Conservation (phyloP, 2,113 vertebrate genomes). For the Serinus canaria region DNA sequence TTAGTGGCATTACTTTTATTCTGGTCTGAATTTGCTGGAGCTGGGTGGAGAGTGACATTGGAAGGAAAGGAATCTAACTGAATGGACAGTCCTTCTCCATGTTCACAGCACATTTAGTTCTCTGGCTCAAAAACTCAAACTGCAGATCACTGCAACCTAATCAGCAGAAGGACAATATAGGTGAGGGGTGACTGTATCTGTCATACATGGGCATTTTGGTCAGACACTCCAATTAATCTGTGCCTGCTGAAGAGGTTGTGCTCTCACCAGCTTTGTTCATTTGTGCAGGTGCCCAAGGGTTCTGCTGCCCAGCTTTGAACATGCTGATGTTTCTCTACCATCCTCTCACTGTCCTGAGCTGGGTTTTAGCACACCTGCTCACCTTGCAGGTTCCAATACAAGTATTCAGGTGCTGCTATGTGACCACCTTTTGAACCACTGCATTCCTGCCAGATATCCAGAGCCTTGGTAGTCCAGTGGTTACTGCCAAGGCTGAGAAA, state of each 20-base stretch:
- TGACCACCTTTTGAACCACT: background rate
- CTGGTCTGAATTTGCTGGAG: background rate
- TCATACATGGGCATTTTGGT: background rate
- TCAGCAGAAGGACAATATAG: background rate
- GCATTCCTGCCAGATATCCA: background rate
- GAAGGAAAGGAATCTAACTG: background rate
- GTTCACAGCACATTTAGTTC: background rate
- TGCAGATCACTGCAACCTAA: background rate
- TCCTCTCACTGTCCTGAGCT: background rate
- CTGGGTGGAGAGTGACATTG: background rate
- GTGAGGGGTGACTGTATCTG: background rate
- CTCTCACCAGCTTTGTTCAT: background rate
- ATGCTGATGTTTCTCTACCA: background rate
- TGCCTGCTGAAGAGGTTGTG: background rate
- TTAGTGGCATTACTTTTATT: background rate
- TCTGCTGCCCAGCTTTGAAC: background rate
- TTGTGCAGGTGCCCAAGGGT: background rate
- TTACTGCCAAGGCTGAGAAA: background rate
- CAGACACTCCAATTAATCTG: background rate
- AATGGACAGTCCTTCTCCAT: background rate
- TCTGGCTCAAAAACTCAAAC: background rate
- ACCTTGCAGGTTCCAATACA: background rate
- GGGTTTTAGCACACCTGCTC: background rate
- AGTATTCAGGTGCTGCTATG: background rate
- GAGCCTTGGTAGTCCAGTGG: background rate